phyloP scores from a whole-genome alignment of 2,888 invertebrate species.

The Lepidochrysops patricia region DNA sequence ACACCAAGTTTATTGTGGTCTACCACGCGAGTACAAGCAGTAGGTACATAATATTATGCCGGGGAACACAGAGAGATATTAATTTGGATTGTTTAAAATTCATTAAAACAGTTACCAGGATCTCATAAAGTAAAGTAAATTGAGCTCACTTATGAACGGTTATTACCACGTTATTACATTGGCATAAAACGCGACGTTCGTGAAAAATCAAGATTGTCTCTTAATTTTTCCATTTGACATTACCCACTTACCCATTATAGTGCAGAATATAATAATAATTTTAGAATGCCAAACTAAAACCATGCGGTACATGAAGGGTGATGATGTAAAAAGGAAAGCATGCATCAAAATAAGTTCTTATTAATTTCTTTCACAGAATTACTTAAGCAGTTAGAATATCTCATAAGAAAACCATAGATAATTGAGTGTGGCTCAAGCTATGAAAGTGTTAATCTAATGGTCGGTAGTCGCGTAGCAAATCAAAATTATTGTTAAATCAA shows the following conservation, averaged over 20 bases:
- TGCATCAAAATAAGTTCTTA: too few species aligned
- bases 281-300: not conserved
- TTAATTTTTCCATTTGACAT: too few species aligned
- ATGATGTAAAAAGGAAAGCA: too few species aligned
- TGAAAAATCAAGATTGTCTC: too few species aligned
- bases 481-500: constrained; percentile 11
- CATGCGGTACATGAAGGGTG: not conserved
- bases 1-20: constrained; percentile 31
- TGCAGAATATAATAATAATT: too few species aligned
- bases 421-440: constrained; percentile 41
- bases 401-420: constrained; percentile 52
- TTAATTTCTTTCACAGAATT: too few species aligned
- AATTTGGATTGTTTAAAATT: constrained; percentile 27
- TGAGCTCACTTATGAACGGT: not conserved
- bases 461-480: constrained; percentile 51
- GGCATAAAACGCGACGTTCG: not conserved
- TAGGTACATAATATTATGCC: constrained; percentile 24
- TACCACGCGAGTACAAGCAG: constrained; percentile 31
- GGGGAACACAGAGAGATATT: constrained; percentile 21
- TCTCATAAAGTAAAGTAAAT: constrained; percentile 17
- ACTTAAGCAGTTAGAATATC: constrained; percentile 29
- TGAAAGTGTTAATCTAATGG: constrained; percentile 41
- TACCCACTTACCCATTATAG: too few species aligned
- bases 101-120: constrained; percentile 25
- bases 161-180: not conserved